These are phyloP conservation scores for Ameiurus melas DNA, from an alignment of 2,113 vertebrate species.

Conservation along the genomic window DNA sequence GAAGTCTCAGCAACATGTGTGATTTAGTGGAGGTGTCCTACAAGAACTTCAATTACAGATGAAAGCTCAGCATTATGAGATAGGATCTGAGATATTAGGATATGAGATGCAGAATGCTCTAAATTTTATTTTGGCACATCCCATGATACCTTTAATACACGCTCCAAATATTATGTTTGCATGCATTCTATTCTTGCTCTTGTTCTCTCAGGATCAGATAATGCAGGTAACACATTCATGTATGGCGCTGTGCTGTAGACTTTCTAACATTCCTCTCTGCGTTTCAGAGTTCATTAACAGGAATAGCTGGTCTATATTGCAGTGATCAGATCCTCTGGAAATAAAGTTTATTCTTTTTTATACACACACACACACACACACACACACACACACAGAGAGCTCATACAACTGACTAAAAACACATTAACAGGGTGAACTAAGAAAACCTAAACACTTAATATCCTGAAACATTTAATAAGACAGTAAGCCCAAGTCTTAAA, in stretches of 20 bases:
- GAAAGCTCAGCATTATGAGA: conserved; percentile 31
- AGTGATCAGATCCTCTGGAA: background rate
- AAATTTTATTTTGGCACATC: background rate
- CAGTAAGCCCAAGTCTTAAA: background rate
- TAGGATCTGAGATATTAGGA: conserved; percentile 19
- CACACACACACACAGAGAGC: background rate
- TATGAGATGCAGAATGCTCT: background rate
- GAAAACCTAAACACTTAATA: background rate
- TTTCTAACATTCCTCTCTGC: background rate
- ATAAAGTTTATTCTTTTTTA: background rate
- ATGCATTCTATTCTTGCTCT: conserved; percentile 15
- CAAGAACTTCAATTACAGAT: background rate
- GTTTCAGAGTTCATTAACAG: background rate
- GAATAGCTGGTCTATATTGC: background rate
- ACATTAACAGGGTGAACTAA: background rate
- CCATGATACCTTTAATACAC: background rate
- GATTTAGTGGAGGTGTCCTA: background rate
- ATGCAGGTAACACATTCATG: background rate
- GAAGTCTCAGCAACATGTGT: background rate
- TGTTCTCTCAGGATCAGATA: background rate
- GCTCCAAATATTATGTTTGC: background rate
- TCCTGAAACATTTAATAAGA: background rate
- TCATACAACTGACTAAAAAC: background rate
- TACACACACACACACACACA: background rate
- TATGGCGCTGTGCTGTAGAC: background rate